Conservation (phyloP, 2,113 vertebrate genomes). For the Cnemophilus loriae region DNA sequence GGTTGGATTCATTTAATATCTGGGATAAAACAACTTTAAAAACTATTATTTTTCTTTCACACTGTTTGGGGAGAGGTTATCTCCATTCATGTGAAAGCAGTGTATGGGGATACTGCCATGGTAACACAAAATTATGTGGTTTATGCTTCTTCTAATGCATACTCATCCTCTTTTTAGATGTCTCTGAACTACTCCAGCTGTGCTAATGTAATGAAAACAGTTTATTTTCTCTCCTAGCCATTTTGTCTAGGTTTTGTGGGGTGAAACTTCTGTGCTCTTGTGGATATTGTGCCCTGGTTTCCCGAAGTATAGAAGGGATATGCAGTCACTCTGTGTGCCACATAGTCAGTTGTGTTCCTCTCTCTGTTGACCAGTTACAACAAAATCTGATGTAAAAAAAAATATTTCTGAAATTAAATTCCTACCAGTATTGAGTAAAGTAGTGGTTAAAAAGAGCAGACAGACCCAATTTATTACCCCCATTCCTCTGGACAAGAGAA, state of each 20-base stretch:
- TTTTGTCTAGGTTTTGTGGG: background rate
- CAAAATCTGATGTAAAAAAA: background rate
- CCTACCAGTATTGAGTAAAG: background rate
- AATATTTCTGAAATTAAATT: background rate
- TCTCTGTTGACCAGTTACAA: background rate
- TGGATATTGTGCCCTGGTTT: background rate
- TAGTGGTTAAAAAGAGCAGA: background rate
- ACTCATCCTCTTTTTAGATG: background rate
- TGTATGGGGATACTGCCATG: background rate
- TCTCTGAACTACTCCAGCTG: background rate
- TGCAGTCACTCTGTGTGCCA: background rate
- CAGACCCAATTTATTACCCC: background rate
- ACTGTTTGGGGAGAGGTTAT: background rate
- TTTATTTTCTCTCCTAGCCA: background rate
- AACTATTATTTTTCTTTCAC: background rate
- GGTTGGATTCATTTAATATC: constrained; percentile 29
- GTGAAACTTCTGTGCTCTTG: background rate
- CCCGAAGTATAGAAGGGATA: background rate
- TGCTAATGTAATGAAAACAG: background rate
- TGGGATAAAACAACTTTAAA: background rate
- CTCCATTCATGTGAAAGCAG: background rate
- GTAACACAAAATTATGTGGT: background rate
- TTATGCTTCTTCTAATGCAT: background rate
- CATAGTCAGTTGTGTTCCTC: background rate
- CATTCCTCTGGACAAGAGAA: background rate